These are phyloP conservation scores for Cepaea nemoralis DNA, from an alignment of 1,140 invertebrate genomes.

Conservation along the genomic window DNA sequence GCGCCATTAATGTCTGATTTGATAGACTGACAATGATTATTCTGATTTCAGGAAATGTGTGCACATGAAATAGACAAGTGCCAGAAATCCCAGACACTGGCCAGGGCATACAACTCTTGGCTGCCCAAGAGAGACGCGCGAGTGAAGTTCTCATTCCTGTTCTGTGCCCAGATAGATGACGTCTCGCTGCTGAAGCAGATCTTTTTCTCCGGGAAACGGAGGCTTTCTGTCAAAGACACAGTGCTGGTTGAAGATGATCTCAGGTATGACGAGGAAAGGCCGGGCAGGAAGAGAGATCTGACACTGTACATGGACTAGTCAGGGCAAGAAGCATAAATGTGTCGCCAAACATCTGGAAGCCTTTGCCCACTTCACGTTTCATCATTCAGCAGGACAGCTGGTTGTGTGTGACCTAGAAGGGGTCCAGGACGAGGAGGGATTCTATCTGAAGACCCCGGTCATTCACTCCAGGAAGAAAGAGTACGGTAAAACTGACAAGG, in stretches of 20 bases:
- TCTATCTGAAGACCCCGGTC: conserved; percentile 38
- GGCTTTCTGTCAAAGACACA: conserved; percentile 25
- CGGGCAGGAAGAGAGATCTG: neutral
- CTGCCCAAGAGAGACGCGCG: neutral
- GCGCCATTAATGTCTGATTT: neutral
- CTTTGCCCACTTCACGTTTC: conserved; percentile 44
- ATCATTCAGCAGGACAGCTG: conserved; percentile 37
- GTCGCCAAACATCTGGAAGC: conserved; percentile 34
- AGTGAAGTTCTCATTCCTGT: neutral
- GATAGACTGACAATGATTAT: neutral
- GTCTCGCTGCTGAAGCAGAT: conserved; percentile 39
- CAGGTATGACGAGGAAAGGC: conserved; percentile 9
- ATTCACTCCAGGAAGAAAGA: conserved; percentile 38
- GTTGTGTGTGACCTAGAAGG: conserved; percentile 47
- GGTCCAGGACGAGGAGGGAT: conserved; percentile 21
- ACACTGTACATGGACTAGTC: neutral
- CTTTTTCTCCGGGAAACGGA: conserved; percentile 29
- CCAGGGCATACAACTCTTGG: neutral
- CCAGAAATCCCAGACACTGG: neutral
- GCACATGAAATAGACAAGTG: conserved; percentile 18
- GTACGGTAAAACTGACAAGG: conserved; percentile 42
- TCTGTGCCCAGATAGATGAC: conserved; percentile 44
- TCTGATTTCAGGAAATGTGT: conserved; percentile 28
- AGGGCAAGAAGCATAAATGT: neutral
- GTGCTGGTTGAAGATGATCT: conserved; percentile 45